Base-by-base conservation (phyloP, 2,113 vertebrate species). In the Speoplatyrhinus poulsoni region DNA sequence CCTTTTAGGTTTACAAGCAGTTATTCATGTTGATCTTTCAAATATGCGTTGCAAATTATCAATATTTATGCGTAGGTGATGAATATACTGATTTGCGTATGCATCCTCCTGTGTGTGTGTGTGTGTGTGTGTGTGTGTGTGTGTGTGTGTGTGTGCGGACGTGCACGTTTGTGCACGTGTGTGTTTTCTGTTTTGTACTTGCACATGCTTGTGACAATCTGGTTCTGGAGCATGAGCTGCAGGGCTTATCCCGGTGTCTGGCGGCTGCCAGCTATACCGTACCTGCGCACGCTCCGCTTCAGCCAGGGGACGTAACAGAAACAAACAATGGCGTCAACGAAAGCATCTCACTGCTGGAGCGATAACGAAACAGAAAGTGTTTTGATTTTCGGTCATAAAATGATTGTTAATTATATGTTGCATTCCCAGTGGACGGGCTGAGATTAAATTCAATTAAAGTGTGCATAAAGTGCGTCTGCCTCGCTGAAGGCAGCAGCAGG, bases 381-480 rank as follows among this genome's bases (percentile, higher is more conserved):
- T 26, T 26, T 3, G 26, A 26, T 26, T 26, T 26, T 26, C 26
- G 26, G 26, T 26, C 26, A 91, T 91, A 86, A 91, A 92, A 86
- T 91, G 26, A 26, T 26, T 26, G 26, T 92, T 92, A 93, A 93
- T 93, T 92, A 93, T 88, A 92, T 89, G 84, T 90, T 79, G 61
- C 77, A 69, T 81, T 91, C 91, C 91, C 90, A 82, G 83, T 82
- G 85, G 91, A 92, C 80, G 78, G 64, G 81, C 88, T 89, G 87
- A 89, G 90, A 93, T 92, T 92, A 92, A 90, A 92, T 87, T 76
- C 90, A 93, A 92, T 93, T 88, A 92, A 92, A 93, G 91, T 90
- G 87, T 91, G 88, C 84, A 88, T 89, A 79, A 88, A 85, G 85
- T 53, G 76, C 80, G 84, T 86, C 80, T 81, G 79, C 61, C 77